A percentile compares a stretch with the other conserved stretches of the same genome.
Conservation (phyloP, 2,113 vertebrate genomes). For the Morphnarchus princeps region DNA sequence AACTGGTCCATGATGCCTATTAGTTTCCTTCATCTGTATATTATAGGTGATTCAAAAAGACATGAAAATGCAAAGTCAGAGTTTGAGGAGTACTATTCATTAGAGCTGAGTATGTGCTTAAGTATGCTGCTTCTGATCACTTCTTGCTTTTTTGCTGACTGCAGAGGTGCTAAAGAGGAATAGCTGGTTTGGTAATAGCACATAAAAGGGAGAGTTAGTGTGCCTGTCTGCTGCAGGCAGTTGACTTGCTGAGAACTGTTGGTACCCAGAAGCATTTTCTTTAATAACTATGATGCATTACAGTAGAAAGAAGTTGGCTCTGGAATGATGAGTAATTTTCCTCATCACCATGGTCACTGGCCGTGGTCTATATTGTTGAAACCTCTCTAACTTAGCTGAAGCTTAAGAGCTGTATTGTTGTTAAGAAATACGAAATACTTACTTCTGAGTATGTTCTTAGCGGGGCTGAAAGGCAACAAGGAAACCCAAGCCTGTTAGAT, state of each 20-base stretch:
- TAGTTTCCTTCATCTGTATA: not conserved
- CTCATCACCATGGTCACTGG: not conserved
- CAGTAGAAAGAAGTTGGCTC: not conserved
- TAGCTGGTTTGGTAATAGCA: conserved; percentile 33
- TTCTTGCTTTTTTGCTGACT: conserved; percentile 12
- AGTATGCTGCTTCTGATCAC: not conserved
- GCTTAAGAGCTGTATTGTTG: not conserved
- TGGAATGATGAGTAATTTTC: not conserved
- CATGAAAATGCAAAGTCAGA: conserved; percentile 1
- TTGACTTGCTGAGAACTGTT: not conserved
- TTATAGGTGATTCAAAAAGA: conserved; percentile 11
- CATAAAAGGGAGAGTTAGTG: not conserved
- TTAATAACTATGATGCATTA: not conserved
- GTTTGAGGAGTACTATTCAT: not conserved
- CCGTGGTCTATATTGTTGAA: not conserved
- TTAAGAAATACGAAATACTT: not conserved
- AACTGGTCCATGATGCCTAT: not conserved
- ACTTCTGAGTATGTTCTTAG: not conserved
- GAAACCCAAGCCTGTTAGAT: not conserved
- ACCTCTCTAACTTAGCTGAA: not conserved
- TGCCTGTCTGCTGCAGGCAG: not conserved
- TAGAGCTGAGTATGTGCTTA: not conserved
- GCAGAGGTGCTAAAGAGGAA: conserved; percentile 2
- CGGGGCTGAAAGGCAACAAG: not conserved
- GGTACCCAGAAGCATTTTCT: not conserved